Percentiles rank a stretch among this genome's conserved stretches.
phyloP scores from a whole-genome alignment of 2,888 invertebrate species.

The Holacanthella duospinosa region DNA sequence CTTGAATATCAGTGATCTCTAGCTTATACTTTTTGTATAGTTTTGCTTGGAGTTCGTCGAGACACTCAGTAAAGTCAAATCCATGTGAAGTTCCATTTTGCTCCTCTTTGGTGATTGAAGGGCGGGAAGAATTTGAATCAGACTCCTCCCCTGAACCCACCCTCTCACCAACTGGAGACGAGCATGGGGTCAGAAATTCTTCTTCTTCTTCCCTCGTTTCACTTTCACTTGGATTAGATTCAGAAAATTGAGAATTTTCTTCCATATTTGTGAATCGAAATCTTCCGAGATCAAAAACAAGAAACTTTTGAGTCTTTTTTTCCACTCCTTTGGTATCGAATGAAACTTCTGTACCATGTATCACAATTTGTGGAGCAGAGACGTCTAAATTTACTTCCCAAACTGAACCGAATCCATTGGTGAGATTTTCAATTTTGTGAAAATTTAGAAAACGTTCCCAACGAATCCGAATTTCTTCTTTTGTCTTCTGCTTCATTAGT shows the following conservation, averaged over 20 bases:
- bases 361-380: slow-evolving; percentile 82
- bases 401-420: slow-evolving; percentile 25
- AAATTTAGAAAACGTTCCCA: slow-evolving; percentile 49
- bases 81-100: slow-evolving; percentile 16
- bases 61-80: slow-evolving; percentile 54
- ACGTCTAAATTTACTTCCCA: slow-evolving; percentile 88
- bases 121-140: slow-evolving; percentile 23
- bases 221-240: slow-evolving; percentile 14
- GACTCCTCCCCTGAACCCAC: slow-evolving; percentile 13
- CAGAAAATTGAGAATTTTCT: background rate
- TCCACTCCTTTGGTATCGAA: background rate
- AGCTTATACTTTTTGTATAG: slow-evolving; percentile 43
- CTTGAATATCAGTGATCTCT: slow-evolving; percentile 69
- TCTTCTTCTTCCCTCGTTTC: slow-evolving; percentile 44
- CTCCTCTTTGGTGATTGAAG: slow-evolving; percentile 22
- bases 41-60: slow-evolving; percentile 44
- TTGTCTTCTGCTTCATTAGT: slow-evolving; percentile 55
- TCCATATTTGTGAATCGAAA: slow-evolving; percentile 50
- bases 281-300: slow-evolving; percentile 83
- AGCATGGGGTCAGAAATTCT: slow-evolving; percentile 72
- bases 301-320: slow-evolving; percentile 46
- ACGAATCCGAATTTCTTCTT: slow-evolving; percentile 61
- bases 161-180: slow-evolving; percentile 61
- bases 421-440: slow-evolving; percentile 21
- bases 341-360: slow-evolving; percentile 48